Evolutionary conservation across 1,140 invertebrate species (phyloP), one percentile per base, ranked within the genome.

Genomic region (Marisa cornuarietis): DNA sequence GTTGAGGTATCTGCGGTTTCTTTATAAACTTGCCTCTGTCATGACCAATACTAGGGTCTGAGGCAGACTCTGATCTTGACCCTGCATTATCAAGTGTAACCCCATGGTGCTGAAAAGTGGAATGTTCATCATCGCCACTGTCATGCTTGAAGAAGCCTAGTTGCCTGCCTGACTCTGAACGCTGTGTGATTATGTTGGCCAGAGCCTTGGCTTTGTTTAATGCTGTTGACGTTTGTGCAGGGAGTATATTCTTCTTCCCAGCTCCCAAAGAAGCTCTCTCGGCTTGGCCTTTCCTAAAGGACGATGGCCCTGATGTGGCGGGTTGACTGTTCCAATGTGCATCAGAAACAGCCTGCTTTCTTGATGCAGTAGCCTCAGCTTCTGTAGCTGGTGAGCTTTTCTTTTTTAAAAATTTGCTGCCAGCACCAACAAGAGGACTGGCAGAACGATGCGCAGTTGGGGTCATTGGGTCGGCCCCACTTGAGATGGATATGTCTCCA

Each of bases 361-460:
- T 58, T 4, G 54, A 58, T 58, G 54, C 54, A 58, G 54, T 58
- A 6, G 54, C 54, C 54, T 58, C 75, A 78, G 63, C 71, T 54
- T 71, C 66, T 24, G 18, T 66, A 62, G 14, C 78, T 54, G 63
- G 51, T 51, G 51, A 62, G 26, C 13, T 51, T 73, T 85, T 84
- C 71, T 87, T 87, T 72, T 87, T 87, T 42, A 87, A 69, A 74
- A 84, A 87, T 79, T 85, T 86, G 71, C 82, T 86, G 11, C 83
- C 82, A 31, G 83, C 76, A 26, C 58, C 65, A 26, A 58, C 18
- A 20, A 71, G 71, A 52, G 82, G 82, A 66, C 73, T 78, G 80
- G 71, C 31, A 74, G 52, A 58, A 49, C 78, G 54, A 62, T 78
- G 66, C 68, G 69, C 61, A 22, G 72, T 8, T 65, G 78, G 71